Evolutionary conservation across 2,888 invertebrate species (phyloP), one percentile per base, ranked within the genome.

Genomic region (Dorcus parallelipipedus): DNA sequence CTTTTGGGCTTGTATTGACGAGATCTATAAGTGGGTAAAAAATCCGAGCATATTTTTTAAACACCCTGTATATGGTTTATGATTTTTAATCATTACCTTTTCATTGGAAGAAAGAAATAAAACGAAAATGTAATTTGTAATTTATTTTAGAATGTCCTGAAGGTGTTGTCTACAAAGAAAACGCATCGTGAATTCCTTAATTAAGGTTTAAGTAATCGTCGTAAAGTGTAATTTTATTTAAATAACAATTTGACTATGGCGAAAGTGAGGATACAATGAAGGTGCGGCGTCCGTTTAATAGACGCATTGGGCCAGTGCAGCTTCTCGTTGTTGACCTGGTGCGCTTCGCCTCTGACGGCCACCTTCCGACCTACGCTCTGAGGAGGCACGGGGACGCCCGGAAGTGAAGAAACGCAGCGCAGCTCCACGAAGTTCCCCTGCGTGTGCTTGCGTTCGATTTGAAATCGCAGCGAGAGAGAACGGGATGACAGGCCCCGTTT

Each of bases 401-500:
- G 72, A 49, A 73, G 67, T 8, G 69, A 65, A 47, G 72, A 69
- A 42, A 70, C 69, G 68, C 75, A 76, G 47, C 69, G 66, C 38
- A 75, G 66, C 61, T 72, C 71, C 10, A 75, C 63, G 42, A 62
- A 65, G 48, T 62, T 62, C 17, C 57, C 56, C 26, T 64, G 69
- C 57, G 71, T 65, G 56, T 68, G 64, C 58, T 67, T 70, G 50
- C 67, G 69, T 40, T 71, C 73, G 38, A 67, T 64, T 41, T 60
- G 62, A 52, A 72, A 66, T 33, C 67, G 66, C 48, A 74, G 56
- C 38, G 67, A 60, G 56, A 69, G 61, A 8, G 71, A 69, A 49
- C 71, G 69, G 10, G 67, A 64, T 10, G 69, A 65, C 43, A 73
- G 60, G n/a, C 72, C 72, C 26, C 56, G 60, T 6, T 51, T 56